These are phyloP conservation scores for Trachelus tabidus DNA, from an alignment of 2,888 invertebrate genomes.

Conservation along the genomic window DNA sequence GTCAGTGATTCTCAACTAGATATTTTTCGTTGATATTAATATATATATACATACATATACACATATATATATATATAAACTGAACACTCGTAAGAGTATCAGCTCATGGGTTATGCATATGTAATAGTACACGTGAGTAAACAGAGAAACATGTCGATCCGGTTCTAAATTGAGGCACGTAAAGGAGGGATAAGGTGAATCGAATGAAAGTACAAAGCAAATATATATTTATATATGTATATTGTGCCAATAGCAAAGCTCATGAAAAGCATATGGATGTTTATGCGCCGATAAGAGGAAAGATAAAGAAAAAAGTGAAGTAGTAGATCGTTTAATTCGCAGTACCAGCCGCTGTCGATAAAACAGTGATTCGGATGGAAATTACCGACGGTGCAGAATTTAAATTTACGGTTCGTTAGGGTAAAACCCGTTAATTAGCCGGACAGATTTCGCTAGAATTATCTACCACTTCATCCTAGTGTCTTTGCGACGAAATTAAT, in stretches of 20 bases:
- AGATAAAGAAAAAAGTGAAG: background rate
- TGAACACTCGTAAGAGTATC: background rate
- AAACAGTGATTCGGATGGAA: background rate
- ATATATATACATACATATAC: background rate
- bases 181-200: background rate
- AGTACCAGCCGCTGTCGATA: background rate
- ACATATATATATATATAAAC: background rate
- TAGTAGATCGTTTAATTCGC: background rate
- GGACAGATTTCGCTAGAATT: background rate
- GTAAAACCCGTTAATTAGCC: background rate
- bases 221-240: background rate
- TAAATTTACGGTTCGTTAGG: background rate
- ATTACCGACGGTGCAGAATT: background rate
- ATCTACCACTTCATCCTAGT: background rate
- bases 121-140: background rate
- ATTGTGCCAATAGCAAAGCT: no score
- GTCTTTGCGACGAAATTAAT: background rate
- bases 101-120: background rate
- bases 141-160: background rate
- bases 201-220: background rate
- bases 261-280: background rate
- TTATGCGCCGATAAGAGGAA: background rate
- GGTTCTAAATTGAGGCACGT: background rate
- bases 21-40: background rate
- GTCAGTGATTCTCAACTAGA: conserved; percentile 16